A percentile compares a stretch with the other conserved stretches of the same genome.
Conservation (phyloP, 2,888 invertebrate genomes). For the Gymnosoma rotundatum region DNA sequence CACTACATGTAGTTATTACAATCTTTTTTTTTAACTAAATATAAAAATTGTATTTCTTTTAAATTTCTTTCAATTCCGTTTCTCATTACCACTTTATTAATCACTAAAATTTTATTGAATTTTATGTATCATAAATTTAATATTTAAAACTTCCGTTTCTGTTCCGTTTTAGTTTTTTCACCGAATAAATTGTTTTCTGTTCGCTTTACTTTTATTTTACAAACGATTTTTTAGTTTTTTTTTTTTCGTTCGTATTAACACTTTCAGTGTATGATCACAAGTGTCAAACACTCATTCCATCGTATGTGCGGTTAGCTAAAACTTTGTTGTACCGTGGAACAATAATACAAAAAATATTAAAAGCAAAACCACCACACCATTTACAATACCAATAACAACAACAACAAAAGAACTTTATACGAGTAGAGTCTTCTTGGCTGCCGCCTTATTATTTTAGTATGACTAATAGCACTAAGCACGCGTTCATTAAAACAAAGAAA, state of each 20-base stretch:
- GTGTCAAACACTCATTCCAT: conserved; percentile 69
- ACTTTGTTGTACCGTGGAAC: conserved; percentile 69
- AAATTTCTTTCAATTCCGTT: background rate
- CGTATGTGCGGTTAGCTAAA: conserved; percentile 67
- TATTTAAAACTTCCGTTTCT: conserved; percentile 46
- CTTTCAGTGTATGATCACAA: conserved; percentile 69
- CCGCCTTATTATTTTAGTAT: conserved; percentile 65
- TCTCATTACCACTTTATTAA: conserved; percentile 31
- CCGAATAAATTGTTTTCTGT: background rate
- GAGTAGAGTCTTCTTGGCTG: conserved; percentile 69
- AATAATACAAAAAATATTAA: conserved; percentile 34
- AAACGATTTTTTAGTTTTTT: conserved; percentile 20
- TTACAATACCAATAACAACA: conserved; percentile 1
- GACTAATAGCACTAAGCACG: conserved; percentile 69
- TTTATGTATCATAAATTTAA: conserved; percentile 6
- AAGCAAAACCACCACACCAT: conserved; percentile 28
- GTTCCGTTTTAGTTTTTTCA: conserved; percentile 29
- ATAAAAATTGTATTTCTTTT: background rate
- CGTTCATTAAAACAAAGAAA: conserved; percentile 55
- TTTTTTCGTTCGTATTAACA: conserved; percentile 65
- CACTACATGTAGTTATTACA: background rate
- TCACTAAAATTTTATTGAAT: conserved; percentile 2
- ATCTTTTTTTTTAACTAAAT: background rate
- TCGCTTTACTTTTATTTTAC: background rate
- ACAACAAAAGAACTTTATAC: conserved; percentile 48